Evolutionary conservation across 2,113 vertebrate genomes (phyloP).

Genomic region (Podilymbus podiceps): DNA sequence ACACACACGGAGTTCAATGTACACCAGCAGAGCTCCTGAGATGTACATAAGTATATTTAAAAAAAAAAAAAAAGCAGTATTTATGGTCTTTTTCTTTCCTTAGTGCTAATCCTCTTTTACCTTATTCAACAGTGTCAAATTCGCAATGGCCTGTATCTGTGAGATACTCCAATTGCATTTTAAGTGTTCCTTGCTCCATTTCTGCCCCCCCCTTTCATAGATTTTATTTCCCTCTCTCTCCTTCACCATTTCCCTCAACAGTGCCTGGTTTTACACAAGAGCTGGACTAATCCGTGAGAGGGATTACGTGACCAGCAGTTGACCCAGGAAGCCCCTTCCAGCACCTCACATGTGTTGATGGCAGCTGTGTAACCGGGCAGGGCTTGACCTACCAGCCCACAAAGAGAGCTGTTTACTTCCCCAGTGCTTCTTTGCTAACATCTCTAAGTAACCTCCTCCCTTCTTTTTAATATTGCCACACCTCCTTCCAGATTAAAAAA

Average conservation of each 20-base stretch:
- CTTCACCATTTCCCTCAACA: neutral
- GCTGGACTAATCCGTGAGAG: neutral
- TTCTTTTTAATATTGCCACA: neutral
- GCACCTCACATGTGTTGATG: rapidly evolving
- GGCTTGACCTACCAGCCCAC: neutral
- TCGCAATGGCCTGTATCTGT: neutral
- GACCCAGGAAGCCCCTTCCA: neutral
- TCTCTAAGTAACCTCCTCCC: neutral
- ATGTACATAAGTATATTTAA: neutral
- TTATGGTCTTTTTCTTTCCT: neutral
- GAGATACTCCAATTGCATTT: neutral
- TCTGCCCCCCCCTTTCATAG: neutral
- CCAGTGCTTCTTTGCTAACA: neutral
- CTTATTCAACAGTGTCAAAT: neutral
- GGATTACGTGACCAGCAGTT: neutral
- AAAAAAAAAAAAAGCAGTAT: neutral
- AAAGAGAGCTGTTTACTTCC: neutral
- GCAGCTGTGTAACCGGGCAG: neutral
- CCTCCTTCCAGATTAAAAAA: neutral
- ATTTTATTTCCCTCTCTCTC: neutral
- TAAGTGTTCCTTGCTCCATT: neutral
- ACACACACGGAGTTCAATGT: neutral
- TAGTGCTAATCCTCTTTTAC: neutral
- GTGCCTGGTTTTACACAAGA: neutral
- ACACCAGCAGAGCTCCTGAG: neutral